A percentile compares a stretch with the other conserved stretches of the same genome.
Evolutionary conservation across 2,113 vertebrate genomes (phyloP).

Genomic region (Sinocyclocheilus rhinocerous): DNA sequence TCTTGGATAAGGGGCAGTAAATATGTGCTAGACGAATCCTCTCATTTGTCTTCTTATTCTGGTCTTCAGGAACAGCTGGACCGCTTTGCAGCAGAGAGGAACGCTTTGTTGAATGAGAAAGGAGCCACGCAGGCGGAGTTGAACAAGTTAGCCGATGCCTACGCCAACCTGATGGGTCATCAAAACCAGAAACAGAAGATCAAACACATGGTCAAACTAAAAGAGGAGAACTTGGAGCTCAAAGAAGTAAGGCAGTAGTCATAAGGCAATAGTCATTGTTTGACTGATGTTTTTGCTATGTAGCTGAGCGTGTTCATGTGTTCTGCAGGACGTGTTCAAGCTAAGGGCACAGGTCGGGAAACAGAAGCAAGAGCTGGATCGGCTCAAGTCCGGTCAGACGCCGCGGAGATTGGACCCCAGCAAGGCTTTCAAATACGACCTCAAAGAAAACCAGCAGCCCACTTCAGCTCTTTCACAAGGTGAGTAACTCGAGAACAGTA

Average conservation of each 20-base stretch:
- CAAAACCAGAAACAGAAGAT: conserved; percentile 98
- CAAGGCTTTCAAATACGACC: conserved; percentile 86
- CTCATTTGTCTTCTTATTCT: not conserved
- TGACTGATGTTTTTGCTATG: not conserved
- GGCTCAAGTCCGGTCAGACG: conserved; percentile 71
- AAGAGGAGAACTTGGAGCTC: conserved; percentile 86
- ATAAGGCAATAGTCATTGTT: conserved; percentile 56
- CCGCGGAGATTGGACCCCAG: conserved; percentile 83
- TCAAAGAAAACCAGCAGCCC: conserved; percentile 85
- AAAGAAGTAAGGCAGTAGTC: conserved; percentile 81
- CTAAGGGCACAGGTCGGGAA: conserved; percentile 78
- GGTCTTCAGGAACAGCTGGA: conserved; percentile 87
- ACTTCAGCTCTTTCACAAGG: conserved; percentile 78
- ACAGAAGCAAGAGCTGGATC: conserved; percentile 78
- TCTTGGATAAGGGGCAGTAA: not conserved
- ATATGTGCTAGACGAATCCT: not conserved
- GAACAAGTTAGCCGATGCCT: conserved; percentile 86
- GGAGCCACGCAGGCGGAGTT: conserved; percentile 89
- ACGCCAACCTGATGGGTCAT: conserved; percentile 90
- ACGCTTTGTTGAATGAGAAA: conserved; percentile 83
- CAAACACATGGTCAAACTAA: conserved; percentile 93
- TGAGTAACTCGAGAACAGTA: conserved; percentile 57
- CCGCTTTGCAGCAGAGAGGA: conserved; percentile 87
- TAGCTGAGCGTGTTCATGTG: not conserved
- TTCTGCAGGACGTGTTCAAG: conserved; percentile 83